phyloP scores from a whole-genome alignment of 2,888 invertebrate genomes.

The Meliscaeva auricollis region DNA sequence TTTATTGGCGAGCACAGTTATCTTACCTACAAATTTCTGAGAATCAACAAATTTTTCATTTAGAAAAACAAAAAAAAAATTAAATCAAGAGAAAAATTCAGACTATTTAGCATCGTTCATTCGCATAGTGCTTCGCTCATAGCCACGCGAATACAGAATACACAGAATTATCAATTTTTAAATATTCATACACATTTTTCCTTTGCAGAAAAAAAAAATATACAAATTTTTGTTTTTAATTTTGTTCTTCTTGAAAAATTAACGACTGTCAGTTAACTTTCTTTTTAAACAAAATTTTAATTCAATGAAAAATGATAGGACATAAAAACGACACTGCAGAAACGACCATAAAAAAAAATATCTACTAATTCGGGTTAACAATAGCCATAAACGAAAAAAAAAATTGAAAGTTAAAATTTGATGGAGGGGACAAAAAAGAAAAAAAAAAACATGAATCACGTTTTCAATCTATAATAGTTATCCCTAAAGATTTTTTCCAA shows the following conservation, averaged over 20 bases:
- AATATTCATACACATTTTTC: too few species aligned
- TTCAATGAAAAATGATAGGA: slow-evolving; percentile 37
- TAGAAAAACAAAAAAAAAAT: too few species aligned
- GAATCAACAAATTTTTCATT: too few species aligned
- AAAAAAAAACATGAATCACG: slow-evolving; percentile 41
- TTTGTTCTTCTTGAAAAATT: background rate
- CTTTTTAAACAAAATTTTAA: background rate
- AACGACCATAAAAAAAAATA: slow-evolving; percentile 7
- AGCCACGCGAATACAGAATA: too few species aligned
- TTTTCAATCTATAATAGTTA: slow-evolving; percentile 45
- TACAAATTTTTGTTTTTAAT: background rate
- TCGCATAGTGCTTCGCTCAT: too few species aligned
- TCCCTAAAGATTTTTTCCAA: slow-evolving; percentile 21
- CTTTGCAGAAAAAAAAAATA: too few species aligned
- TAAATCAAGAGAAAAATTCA: too few species aligned
- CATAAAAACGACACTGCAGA: slow-evolving; percentile 35
- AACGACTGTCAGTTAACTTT: slow-evolving; percentile 25
- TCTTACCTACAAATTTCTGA: too few species aligned
- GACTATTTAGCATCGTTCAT: too few species aligned
- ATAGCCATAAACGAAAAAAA: slow-evolving; percentile 5
- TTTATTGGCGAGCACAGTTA: too few species aligned
- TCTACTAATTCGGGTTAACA: slow-evolving; percentile 23
- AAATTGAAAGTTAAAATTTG: background rate
- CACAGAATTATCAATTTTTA: too few species aligned
- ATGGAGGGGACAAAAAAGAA: background rate